Evolutionary conservation across 2,113 vertebrate species (phyloP).

Genomic region (Leptocoma aspasia): DNA sequence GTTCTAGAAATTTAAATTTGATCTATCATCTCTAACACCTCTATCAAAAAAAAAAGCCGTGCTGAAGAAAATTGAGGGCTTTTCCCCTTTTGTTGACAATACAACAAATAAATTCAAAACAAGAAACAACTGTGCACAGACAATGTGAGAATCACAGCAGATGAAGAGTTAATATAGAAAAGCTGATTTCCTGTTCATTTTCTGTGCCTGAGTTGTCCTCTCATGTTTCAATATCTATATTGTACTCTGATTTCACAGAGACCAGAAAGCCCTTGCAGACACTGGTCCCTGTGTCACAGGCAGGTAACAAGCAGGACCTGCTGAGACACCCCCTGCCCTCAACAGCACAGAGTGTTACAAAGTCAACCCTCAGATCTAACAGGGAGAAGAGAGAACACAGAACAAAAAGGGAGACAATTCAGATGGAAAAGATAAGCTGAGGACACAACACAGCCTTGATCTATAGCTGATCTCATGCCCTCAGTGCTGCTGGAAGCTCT

Average conservation of each 20-base stretch:
- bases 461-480: not conserved
- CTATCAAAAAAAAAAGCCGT: not conserved
- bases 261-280: not conserved
- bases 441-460: not conserved
- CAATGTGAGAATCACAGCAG: not conserved
- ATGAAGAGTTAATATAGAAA: not conserved
- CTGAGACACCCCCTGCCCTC: not conserved
- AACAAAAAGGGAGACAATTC: not conserved
- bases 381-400: not conserved
- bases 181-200: not conserved
- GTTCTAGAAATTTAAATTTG: not conserved
- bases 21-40: not conserved
- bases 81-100: not conserved
- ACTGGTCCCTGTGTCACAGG: rapidly evolving
- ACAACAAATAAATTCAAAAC: not conserved
- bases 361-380: not conserved
- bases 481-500: not conserved
- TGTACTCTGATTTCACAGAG: not conserved
- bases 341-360: not conserved
- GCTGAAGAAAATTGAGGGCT: not conserved
- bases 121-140: not conserved
- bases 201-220: not conserved
- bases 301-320: not conserved
- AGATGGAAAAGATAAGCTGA: not conserved
- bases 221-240: not conserved